Percentiles rank a stretch among this genome's conserved stretches.
These are phyloP conservation scores for Procambarus clarkii DNA, from an alignment of 1,140 invertebrate species.

Conservation along the genomic window DNA sequence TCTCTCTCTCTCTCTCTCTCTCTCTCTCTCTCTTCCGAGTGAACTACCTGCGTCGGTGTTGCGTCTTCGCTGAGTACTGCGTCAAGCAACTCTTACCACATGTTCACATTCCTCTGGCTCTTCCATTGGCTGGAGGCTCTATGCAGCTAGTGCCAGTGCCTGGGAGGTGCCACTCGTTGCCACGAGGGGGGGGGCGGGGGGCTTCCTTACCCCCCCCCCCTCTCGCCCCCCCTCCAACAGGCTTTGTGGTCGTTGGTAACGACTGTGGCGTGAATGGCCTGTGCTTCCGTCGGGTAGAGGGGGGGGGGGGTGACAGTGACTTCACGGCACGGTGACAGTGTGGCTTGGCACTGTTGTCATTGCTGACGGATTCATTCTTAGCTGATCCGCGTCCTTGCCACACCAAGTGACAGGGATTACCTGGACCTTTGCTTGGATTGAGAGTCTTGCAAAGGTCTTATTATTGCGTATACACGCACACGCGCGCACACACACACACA, in stretches of 20 bases:
- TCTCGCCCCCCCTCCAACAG: background rate
- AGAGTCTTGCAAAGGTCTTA: too few species aligned
- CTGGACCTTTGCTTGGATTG: too few species aligned
- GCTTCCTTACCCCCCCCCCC: too few species aligned
- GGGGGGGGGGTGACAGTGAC: background rate
- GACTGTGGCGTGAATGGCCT: slow-evolving; percentile 22
- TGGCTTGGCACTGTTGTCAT: too few species aligned
- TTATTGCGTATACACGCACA: background rate
- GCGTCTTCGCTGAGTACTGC: background rate
- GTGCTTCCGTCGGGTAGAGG: too few species aligned
- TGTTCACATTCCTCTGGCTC: slow-evolving; percentile 23
- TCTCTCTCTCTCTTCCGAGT: background rate
- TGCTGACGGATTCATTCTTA: too few species aligned
- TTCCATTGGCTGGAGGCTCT: slow-evolving; percentile 14
- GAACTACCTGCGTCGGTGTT: slow-evolving; percentile 3
- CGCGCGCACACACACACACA: too few species aligned
- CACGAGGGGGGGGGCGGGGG: background rate
- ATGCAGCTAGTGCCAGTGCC: too few species aligned
- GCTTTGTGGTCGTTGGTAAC: slow-evolving; percentile 47
- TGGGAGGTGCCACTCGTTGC: too few species aligned
- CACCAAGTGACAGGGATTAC: too few species aligned
- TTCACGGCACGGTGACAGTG: background rate
- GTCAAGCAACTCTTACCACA: slow-evolving; percentile 9
- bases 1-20: background rate
- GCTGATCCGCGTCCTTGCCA: too few species aligned